phyloP scores from a whole-genome alignment of 2,888 invertebrate species.

The Eupithecia subumbrata region DNA sequence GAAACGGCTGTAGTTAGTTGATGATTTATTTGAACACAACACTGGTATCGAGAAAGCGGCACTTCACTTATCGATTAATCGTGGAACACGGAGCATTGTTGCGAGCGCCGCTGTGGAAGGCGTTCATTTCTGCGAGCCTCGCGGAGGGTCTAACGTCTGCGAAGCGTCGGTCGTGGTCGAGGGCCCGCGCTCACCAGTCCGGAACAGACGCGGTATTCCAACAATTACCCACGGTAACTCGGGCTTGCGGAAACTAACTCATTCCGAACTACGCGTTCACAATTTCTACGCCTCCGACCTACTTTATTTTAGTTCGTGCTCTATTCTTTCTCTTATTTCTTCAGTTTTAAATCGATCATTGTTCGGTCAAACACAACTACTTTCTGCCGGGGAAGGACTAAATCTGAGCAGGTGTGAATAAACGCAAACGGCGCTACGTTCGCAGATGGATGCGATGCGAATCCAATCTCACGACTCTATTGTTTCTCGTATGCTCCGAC shows the following conservation, averaged over 20 bases:
- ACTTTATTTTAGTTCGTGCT: constrained; percentile 23
- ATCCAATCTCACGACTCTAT: constrained; percentile 77
- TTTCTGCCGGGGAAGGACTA: constrained; percentile 41
- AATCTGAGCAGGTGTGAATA: constrained; percentile 49
- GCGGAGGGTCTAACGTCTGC: constrained; percentile 68
- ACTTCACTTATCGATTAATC: constrained; percentile 77
- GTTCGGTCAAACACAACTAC: constrained; percentile 40
- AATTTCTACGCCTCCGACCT: constrained; percentile 58
- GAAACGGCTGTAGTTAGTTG: constrained; percentile 59
- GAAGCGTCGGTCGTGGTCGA: constrained; percentile 73
- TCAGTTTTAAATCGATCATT: background rate
- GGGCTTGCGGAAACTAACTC: constrained; percentile 69
- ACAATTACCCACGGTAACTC: constrained; percentile 79
- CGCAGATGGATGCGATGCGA: constrained; percentile 61
- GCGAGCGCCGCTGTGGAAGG: constrained; percentile 63
- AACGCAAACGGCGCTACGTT: constrained; percentile 55
- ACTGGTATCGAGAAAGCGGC: constrained; percentile 71
- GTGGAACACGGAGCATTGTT: constrained; percentile 74
- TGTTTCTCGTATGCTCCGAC: constrained; percentile 72
- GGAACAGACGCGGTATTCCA: constrained; percentile 78
- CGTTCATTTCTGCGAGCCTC: constrained; percentile 75
- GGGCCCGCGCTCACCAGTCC: constrained; percentile 79
- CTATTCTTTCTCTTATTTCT: background rate
- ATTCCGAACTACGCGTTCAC: constrained; percentile 53
- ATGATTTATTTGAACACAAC: constrained; percentile 69